Evolutionary conservation across 2,797 vertebrate genomes (phyloP), one percentile per base, ranked within the genome.

Genomic region (Cryptoprocta ferox): DNA sequence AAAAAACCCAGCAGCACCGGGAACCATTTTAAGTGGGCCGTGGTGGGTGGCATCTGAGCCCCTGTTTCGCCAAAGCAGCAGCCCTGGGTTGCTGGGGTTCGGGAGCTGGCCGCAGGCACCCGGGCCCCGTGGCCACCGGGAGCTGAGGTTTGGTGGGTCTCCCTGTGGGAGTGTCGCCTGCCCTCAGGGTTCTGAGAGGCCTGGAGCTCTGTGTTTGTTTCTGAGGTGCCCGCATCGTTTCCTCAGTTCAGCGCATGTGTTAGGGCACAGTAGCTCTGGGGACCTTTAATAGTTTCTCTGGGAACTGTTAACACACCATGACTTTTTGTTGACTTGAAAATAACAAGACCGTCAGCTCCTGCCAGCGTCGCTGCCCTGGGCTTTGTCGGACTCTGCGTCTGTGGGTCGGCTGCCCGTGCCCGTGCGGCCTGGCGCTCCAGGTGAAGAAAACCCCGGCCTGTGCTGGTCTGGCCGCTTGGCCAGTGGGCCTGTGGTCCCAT

Each of bases 381-480:
- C 39, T 56, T 71, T 30, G n/a, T 28, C 24, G 89, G 63, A 24
- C 65, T 65, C 21, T 24, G 13, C 2, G 12, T 16, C 30, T 21
- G 0, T 45, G 24, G 26, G 2, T 66, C 4, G 3, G 50, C 39
- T 15, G 12, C 5, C 1, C 39, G 35, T 37, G n/a, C n/a, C 28
- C 6, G 2, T 28, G 3, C 18, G 24, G 80, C 61, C 70, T 28
- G 30, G 42, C 8, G 16, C 42, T 19, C 28, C 70, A 42, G 42
- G 28, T 28, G 42, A 42, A 21, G n/a, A 42, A 66, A n/a, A 35
- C 95, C 70, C 0, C 0, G 26, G 56, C 75, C 37, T 7, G 8
- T 35, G 81, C 30, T 32, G 53, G 19, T 30, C 59, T 39, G 91
- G 14, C 14, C 0, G 1, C 45, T 4, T 21, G 9, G 48, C 42